These are phyloP conservation scores for Xiphorhynchus elegans DNA, from an alignment of 2,113 vertebrate species.

Conservation along the genomic window DNA sequence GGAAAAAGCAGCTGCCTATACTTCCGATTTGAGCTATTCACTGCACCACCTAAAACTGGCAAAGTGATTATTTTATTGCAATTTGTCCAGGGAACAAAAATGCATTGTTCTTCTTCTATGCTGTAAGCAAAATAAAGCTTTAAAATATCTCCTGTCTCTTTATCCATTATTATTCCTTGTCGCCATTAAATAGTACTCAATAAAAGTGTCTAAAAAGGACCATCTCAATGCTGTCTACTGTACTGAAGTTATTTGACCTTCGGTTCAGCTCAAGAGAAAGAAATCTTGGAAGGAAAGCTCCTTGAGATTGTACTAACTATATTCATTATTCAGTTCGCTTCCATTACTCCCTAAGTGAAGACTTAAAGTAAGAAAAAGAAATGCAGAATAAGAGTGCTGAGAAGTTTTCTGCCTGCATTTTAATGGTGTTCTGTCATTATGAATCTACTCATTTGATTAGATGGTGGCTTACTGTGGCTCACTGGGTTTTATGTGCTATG, in stretches of 20 bases:
- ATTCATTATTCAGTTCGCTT: constrained; percentile 26
- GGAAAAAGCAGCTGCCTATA: neutral
- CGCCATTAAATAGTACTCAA: constrained; percentile 2
- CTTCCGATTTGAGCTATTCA: neutral
- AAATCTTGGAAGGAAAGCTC: neutral
- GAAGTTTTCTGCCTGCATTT: constrained; percentile 11
- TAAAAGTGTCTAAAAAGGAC: neutral
- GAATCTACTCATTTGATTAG: constrained; percentile 27
- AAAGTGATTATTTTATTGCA: constrained; percentile 4
- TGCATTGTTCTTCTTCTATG: neutral
- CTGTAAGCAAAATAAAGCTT: constrained; percentile 3
- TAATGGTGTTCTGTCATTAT: neutral
- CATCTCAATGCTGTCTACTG: neutral
- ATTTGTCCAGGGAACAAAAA: neutral
- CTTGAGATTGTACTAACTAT: constrained; percentile 5
- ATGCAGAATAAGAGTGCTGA: neutral
- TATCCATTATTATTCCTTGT: neutral
- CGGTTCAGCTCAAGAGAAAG: constrained; percentile 7
- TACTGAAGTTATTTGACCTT: constrained; percentile 31
- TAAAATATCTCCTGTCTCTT: neutral
- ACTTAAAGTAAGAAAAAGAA: constrained; percentile 30
- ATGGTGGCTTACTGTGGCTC: neutral
- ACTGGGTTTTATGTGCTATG: neutral
- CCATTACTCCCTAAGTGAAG: constrained; percentile 25
- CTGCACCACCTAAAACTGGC: neutral